Percentiles rank a stretch among this genome's conserved stretches.
These are phyloP conservation scores for Ascaphus truei DNA, from an alignment of 2,113 vertebrate genomes.

Conservation along the genomic window DNA sequence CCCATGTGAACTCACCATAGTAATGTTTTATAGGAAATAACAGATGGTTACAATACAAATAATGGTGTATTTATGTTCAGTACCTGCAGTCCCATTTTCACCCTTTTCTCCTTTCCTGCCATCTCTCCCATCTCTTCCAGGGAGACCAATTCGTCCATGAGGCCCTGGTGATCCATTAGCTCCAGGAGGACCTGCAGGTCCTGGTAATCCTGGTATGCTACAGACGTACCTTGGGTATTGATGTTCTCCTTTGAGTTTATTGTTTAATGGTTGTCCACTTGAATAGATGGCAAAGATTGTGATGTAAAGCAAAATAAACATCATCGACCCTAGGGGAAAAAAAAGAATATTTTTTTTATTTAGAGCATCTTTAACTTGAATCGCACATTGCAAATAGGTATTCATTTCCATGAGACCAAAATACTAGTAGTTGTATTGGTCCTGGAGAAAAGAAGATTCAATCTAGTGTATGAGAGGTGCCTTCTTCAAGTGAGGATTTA, in stretches of 20 bases:
- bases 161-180: conserved; percentile 71
- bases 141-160: conserved; percentile 84
- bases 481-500: too few relatives aligned
- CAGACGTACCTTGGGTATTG: conserved; percentile 79
- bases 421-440: too few relatives aligned
- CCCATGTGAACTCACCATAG: too few relatives aligned
- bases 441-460: too few relatives aligned
- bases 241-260: conserved; percentile 72
- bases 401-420: too few relatives aligned
- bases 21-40: too few relatives aligned
- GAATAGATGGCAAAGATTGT: conserved; percentile 79
- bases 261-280: conserved; percentile 70
- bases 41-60: too few relatives aligned
- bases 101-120: conserved; percentile 93
- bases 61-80: too few relatives aligned
- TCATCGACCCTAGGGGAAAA: conserved; percentile 70
- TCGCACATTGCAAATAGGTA: too few relatives aligned
- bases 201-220: conserved; percentile 85
- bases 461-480: too few relatives aligned
- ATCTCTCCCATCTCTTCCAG: conserved; percentile 94
- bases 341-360: too few relatives aligned
- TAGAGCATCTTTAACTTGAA: too few relatives aligned
- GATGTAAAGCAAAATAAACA: conserved; percentile 77
- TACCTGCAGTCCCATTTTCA: conserved; percentile 90
- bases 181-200: conserved; percentile 75